Percentiles rank a stretch among this genome's conserved stretches.
These are phyloP conservation scores for Lordiphosa stackelbergi DNA, from an alignment of 1,140 invertebrate species.

Conservation along the genomic window DNA sequence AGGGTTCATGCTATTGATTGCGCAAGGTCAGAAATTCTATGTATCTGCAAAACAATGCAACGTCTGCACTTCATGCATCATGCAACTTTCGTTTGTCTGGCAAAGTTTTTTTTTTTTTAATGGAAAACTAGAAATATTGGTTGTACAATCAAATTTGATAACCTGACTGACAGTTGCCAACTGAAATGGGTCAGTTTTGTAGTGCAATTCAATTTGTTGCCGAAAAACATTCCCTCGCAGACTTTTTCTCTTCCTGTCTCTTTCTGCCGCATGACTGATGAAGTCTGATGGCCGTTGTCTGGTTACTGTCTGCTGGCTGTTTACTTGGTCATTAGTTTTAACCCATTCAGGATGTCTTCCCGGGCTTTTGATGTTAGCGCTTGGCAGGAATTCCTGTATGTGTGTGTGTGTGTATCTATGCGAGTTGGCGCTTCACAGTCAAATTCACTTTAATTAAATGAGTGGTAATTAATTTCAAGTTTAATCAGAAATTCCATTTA, in stretches of 20 bases:
- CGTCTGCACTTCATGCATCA: conserved; percentile 50
- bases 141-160: conserved; percentile 64
- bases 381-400: conserved; percentile 9
- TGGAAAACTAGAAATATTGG: conserved; percentile 68
- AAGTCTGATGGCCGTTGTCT: conserved; percentile 65
- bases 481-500: conserved; percentile 76
- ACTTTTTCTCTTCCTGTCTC: background rate
- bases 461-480: conserved; percentile 75
- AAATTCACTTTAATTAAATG: conserved; percentile 75
- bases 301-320: conserved; percentile 69
- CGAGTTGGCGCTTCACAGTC: conserved; percentile 39
- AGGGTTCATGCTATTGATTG: conserved; percentile 3
- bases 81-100: conserved; percentile 32
- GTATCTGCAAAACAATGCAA: conserved; percentile 26
- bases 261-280: conserved; percentile 58
- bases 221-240: background rate
- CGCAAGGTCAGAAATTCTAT: conserved; percentile 34
- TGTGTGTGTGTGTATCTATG: conserved; percentile 11
- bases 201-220: conserved; percentile 45
- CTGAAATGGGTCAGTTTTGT: conserved; percentile 54
- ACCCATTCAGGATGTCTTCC: conserved; percentile 56
- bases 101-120: conserved; percentile 53
- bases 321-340: conserved; percentile 70
- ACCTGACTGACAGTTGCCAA: conserved; percentile 61
- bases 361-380: conserved; percentile 52